A percentile compares a stretch with the other conserved stretches of the same genome.
Conservation (phyloP, 2,797 vertebrate species). For the Neosilurus hyrtlii region DNA sequence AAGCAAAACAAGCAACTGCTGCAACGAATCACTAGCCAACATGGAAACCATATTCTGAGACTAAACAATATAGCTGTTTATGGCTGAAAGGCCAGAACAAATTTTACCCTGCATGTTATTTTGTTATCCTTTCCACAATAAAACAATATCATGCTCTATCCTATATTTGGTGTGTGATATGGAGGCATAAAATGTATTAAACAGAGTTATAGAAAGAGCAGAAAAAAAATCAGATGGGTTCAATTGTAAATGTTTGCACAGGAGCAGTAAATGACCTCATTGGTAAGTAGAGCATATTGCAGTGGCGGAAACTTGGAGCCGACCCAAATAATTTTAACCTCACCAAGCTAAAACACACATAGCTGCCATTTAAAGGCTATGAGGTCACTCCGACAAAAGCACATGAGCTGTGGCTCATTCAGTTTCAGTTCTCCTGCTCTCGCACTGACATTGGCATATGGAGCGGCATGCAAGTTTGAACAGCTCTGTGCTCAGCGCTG, state of each 20-base stretch:
- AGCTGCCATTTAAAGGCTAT: conserved; percentile 47
- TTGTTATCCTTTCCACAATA: conserved; percentile 1
- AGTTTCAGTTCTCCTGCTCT: neutral
- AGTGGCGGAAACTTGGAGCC: conserved; percentile 52
- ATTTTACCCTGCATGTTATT: neutral
- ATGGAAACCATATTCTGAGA: conserved; percentile 6
- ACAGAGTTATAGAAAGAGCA: neutral
- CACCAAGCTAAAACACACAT: conserved; percentile 47
- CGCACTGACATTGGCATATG: conserved; percentile 4
- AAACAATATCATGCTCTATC: neutral
- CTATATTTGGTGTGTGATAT: neutral
- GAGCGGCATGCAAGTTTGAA: neutral
- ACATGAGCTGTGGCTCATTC: conserved; percentile 15
- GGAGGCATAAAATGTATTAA: neutral
- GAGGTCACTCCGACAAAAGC: conserved; percentile 48
- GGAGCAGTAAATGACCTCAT: conserved; percentile 51
- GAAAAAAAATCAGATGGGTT: conserved; percentile 26
- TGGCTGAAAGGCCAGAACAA: neutral
- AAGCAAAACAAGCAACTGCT: conserved; percentile 35
- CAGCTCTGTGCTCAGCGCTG: neutral
- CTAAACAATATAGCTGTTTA: conserved; percentile 33
- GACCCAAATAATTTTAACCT: conserved; percentile 52
- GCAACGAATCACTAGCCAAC: conserved; percentile 12
- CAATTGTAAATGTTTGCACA: conserved; percentile 37
- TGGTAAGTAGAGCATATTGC: conserved; percentile 49